Conservation (phyloP, 2,113 vertebrate genomes). For the Kobus ellipsiprymnus region DNA sequence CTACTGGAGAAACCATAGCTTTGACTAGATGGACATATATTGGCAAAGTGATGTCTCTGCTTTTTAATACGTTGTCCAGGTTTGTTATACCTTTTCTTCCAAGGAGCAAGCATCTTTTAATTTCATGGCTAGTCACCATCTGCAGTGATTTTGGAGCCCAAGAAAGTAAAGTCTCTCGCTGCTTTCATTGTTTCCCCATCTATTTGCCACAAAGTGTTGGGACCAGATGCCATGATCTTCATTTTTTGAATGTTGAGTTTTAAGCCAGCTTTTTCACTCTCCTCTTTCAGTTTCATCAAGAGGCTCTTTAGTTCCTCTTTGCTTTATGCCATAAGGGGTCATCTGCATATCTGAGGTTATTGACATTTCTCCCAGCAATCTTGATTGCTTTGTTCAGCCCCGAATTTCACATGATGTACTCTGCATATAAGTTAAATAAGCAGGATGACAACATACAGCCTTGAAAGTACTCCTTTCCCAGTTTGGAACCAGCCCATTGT, state of each 20-base stretch:
- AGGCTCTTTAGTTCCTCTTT: not conserved
- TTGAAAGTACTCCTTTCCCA: not conserved
- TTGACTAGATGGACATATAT: not conserved
- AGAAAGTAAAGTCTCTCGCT: not conserved
- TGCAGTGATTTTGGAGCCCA: not conserved
- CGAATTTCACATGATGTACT: not conserved
- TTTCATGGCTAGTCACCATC: not conserved
- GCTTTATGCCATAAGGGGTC: not conserved
- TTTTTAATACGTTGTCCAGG: not conserved
- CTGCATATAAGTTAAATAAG: not conserved
- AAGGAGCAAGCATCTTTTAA: not conserved
- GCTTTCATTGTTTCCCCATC: not conserved
- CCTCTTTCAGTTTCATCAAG: not conserved
- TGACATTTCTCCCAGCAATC: not conserved
- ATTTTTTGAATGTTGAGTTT: not conserved
- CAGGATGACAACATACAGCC: not conserved
- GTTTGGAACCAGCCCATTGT: not conserved
- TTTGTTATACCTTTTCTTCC: not conserved
- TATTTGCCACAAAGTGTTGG: not conserved
- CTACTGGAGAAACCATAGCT: not conserved
- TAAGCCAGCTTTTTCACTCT: not conserved
- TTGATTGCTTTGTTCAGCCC: not conserved
- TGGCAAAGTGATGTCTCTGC: not conserved
- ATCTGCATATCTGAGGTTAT: not conserved
- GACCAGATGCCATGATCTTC: not conserved